Conservation (phyloP, 2,113 vertebrate species). For the Notarius lentiginosus region DNA sequence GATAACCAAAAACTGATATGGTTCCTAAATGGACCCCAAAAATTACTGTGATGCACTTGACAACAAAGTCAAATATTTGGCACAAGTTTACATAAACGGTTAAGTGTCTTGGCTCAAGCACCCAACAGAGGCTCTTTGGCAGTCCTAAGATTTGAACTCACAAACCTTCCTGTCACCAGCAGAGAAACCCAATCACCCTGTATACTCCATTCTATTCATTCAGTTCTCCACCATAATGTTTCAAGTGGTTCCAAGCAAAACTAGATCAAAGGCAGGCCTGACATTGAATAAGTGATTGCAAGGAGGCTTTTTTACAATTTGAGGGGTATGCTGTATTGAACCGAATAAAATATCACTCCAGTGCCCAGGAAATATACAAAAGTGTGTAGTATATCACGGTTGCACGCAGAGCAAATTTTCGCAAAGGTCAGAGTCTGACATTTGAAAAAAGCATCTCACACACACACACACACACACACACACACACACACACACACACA, state of each 20-base stretch:
- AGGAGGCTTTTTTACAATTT: neutral
- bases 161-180: neutral
- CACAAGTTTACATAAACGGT: neutral
- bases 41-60: neutral
- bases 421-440: constrained; percentile 75
- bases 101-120: neutral
- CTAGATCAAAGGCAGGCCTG: neutral
- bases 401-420: constrained; percentile 66
- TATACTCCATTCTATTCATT: neutral
- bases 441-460: constrained; percentile 61
- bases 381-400: constrained; percentile 49
- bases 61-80: neutral
- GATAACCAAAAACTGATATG: neutral
- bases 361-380: constrained; percentile 39
- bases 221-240: neutral
- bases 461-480: constrained; percentile 3
- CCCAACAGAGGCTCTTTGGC: neutral
- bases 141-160: neutral
- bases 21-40: neutral
- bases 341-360: constrained; percentile 20
- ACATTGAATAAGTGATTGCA: neutral
- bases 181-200: neutral
- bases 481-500: constrained; percentile 6
- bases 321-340: neutral
- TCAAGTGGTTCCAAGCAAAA: neutral